Conservation (phyloP, 2,797 vertebrate genomes). For the Perodicticus potto region DNA sequence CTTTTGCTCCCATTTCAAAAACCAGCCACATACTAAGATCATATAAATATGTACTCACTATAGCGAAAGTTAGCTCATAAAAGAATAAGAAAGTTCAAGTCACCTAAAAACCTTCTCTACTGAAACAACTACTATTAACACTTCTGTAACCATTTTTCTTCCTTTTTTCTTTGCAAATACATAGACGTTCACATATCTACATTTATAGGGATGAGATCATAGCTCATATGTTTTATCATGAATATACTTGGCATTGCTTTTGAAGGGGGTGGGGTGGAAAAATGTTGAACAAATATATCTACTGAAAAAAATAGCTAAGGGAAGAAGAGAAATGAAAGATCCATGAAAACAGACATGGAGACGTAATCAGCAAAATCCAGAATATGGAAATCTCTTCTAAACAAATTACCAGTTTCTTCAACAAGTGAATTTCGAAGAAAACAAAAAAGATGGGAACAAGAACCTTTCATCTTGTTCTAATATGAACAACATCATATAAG, state of each 20-base stretch:
- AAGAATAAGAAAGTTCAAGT: not conserved
- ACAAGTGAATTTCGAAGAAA: not conserved
- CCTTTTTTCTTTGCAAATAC: not conserved
- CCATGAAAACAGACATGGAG: not conserved
- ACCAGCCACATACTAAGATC: not conserved
- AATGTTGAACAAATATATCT: not conserved
- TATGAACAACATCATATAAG: not conserved
- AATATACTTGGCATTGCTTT: not conserved
- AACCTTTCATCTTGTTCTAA: not conserved
- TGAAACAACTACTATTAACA: not conserved
- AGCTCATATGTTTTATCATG: not conserved
- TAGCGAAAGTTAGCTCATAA: not conserved
- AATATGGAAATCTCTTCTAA: slow-evolving; percentile 27
- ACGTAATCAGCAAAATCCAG: not conserved
- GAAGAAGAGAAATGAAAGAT: not conserved
- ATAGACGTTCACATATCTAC: not conserved
- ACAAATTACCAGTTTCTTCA: slow-evolving; percentile 3
- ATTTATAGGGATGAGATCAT: not conserved
- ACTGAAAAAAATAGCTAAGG: not conserved
- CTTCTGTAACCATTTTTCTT: not conserved
- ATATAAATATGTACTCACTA: not conserved
- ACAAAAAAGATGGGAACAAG: not conserved
- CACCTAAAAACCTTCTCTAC: not conserved
- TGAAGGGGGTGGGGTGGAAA: not conserved
- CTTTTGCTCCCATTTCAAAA: not conserved